Conservation (phyloP, 2,797 vertebrate genomes). For the Brachymystax lenok region DNA sequence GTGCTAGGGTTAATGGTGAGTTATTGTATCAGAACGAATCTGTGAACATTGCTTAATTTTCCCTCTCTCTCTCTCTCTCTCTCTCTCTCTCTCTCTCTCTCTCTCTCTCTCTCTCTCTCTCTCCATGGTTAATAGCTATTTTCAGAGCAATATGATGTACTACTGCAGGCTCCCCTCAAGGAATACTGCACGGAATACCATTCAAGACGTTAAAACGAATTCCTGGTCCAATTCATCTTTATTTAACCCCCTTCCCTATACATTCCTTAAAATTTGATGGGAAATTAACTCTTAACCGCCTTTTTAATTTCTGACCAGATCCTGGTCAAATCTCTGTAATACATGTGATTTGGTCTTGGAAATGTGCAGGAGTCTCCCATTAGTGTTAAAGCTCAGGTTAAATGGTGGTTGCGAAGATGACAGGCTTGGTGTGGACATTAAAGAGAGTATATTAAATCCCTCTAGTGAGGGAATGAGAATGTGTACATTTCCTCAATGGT, state of each 20-base stretch:
- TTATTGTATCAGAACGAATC: conserved; percentile 73
- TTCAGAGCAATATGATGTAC: neutral
- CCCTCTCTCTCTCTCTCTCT: conserved; percentile 25
- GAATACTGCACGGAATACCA: conserved; percentile 59
- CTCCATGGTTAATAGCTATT: conserved; percentile 21
- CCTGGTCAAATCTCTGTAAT: conserved; percentile 31
- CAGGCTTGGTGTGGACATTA: neutral
- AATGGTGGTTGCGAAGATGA: neutral
- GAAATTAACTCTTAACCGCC: conserved; percentile 47
- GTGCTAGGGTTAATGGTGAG: conserved; percentile 71
- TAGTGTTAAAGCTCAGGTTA: neutral
- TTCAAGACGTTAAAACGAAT: conserved; percentile 61
- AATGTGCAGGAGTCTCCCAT: neutral
- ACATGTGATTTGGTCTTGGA: conserved; percentile 10
- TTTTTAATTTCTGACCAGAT: conserved; percentile 43
- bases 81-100: too few species aligned
- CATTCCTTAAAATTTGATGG: conserved; percentile 34
- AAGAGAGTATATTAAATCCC: neutral
- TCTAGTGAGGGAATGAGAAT: neutral
- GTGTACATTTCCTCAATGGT: neutral
- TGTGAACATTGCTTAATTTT: conserved; percentile 53
- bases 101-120: conserved; percentile 12
- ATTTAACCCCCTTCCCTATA: conserved; percentile 40
- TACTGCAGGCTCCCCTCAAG: conserved; percentile 40
- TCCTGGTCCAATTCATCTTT: conserved; percentile 54